A percentile compares a stretch with the other conserved stretches of the same genome.
Conservation (phyloP, 2,113 vertebrate species). For the Orientallactaga bullata region DNA sequence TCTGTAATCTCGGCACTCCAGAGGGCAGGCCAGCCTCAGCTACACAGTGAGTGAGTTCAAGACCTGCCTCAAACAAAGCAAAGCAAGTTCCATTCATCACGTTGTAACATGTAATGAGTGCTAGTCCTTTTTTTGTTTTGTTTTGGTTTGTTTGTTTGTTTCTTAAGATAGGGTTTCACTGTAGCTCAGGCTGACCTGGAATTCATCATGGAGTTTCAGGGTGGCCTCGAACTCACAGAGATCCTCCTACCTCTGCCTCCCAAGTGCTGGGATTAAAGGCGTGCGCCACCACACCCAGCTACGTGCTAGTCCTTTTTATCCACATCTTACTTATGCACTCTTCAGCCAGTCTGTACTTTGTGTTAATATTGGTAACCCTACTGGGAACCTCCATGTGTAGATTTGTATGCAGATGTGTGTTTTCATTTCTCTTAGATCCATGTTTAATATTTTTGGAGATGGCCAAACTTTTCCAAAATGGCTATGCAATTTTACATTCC, state of each 20-base stretch:
- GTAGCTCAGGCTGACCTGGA: too few relatives aligned
- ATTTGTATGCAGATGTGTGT: background rate
- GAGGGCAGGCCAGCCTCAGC: background rate
- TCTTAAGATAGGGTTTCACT: too few relatives aligned
- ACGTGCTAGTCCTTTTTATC: constrained; percentile 6
- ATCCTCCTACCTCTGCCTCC: too few relatives aligned
- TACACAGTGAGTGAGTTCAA: background rate
- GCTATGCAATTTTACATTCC: background rate
- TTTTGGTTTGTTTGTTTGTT: too few relatives aligned
- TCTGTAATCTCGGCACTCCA: background rate
- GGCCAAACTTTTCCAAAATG: background rate
- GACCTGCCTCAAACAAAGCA: background rate
- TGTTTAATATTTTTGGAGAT: constrained; percentile 9
- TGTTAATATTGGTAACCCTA: background rate
- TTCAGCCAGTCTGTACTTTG: background rate
- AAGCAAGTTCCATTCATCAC: background rate
- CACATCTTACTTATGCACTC: background rate
- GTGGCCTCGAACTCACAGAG: too few relatives aligned
- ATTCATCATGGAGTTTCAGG: too few relatives aligned
- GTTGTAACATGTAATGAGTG: background rate
- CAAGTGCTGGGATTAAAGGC: too few relatives aligned
- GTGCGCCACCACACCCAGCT: too few relatives aligned
- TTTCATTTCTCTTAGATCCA: background rate
- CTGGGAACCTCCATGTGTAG: background rate
- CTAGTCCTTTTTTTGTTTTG: constrained; percentile 31